phyloP scores from a whole-genome alignment of 2,888 invertebrate genomes.

The Noctua janthe region DNA sequence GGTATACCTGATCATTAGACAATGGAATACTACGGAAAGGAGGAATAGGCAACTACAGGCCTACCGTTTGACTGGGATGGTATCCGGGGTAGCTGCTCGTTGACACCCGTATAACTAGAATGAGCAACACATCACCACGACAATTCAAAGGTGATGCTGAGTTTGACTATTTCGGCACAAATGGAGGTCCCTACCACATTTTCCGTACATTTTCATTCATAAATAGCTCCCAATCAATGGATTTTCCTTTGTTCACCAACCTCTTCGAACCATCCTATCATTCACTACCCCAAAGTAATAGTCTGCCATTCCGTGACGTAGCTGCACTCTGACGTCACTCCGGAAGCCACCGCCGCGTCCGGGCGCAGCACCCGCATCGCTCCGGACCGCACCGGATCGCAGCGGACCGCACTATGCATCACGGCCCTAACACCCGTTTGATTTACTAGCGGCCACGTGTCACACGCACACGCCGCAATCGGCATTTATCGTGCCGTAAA shows the following conservation, averaged over 20 bases:
- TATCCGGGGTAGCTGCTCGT: background rate
- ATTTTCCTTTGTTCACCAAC: background rate
- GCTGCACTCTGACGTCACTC: slow-evolving; percentile 42
- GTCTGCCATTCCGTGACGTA: slow-evolving; percentile 42
- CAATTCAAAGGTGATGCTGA: background rate
- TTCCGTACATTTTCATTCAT: background rate
- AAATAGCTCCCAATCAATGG: background rate
- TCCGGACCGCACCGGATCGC: slow-evolving; percentile 10
- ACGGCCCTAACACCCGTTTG: slow-evolving; percentile 62
- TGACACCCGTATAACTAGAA: background rate
- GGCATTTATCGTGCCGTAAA: slow-evolving; percentile 64
- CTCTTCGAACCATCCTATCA: slow-evolving; percentile 17
- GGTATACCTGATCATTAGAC: background rate
- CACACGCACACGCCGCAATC: slow-evolving; percentile 63
- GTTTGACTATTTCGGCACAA: background rate
- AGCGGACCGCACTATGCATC: slow-evolving; percentile 50
- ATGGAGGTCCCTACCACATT: background rate
- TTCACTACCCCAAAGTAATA: slow-evolving; percentile 34
- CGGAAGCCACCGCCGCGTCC: slow-evolving; percentile 41
- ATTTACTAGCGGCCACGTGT: slow-evolving; percentile 56
- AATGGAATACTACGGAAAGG: background rate
- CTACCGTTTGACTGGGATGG: background rate
- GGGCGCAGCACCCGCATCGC: slow-evolving; percentile 25
- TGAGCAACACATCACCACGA: background rate
- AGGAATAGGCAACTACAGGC: background rate